These are phyloP conservation scores for Microctenopoma stevenorrisi DNA, from an alignment of 2,797 vertebrate species.

Conservation along the genomic window DNA sequence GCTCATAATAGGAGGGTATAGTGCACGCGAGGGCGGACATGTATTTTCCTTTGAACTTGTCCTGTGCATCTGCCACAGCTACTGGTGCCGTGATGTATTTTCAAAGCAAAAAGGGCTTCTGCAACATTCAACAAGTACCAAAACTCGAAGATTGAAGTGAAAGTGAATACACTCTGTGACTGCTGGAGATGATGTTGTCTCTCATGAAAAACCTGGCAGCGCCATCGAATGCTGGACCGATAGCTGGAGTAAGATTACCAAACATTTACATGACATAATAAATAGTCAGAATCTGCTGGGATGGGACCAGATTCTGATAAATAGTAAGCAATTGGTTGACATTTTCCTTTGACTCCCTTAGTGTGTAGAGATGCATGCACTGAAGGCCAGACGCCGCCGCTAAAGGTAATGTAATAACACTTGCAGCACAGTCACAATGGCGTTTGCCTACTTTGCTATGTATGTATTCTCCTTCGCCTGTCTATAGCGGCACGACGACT, in stretches of 20 bases:
- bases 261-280: constrained; percentile 63
- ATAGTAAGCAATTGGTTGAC: constrained; percentile 66
- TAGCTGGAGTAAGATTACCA: constrained; percentile 44
- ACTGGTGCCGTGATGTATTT: constrained; percentile 39
- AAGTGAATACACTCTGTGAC: constrained; percentile 34
- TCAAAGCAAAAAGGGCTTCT: constrained; percentile 44
- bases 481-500: constrained; percentile 27
- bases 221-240: constrained; percentile 20
- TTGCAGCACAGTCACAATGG: constrained; percentile 30
- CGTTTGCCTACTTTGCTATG: constrained; percentile 65
- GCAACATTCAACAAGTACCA: constrained; percentile 18
- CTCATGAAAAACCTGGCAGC: constrained; percentile 22
- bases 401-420: constrained; percentile 60
- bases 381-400: constrained; percentile 34
- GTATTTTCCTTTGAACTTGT: constrained; percentile 58
- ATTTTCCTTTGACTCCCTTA: constrained; percentile 63
- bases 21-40: constrained; percentile 35
- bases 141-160: constrained; percentile 42
- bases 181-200: constrained; percentile 28
- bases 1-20: constrained; percentile 63
- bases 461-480: constrained; percentile 70
- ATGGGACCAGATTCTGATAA: constrained; percentile 53
- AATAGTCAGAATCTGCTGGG: constrained; percentile 39
- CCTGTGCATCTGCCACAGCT: constrained; percentile 38
- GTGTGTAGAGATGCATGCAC: constrained; percentile 20